Evolutionary conservation across 2,797 vertebrate genomes (phyloP), one percentile per base, ranked within the genome.

Genomic region (Rousettus madagascariensis): DNA sequence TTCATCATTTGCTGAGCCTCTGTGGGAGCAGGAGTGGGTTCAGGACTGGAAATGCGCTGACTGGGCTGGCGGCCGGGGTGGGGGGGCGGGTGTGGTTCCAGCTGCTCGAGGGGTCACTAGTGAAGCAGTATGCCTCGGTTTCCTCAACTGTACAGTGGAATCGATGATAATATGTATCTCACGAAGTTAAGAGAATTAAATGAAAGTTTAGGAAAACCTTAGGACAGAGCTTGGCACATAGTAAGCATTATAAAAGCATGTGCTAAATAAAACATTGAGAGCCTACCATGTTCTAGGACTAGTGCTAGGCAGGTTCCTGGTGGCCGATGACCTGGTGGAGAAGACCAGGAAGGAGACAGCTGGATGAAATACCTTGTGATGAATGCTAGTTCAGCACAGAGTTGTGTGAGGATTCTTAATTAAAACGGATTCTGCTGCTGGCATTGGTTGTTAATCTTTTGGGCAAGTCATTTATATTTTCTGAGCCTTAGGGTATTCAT

Each of bases 391-490:
- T 89, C 36, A 33, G 20, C 24, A 22, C 4, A 24, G 41, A 83
- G 24, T 72, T 51, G 7, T 17, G 28, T 22, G 28, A 38, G 24
- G 65, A 77, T 86, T 38, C 36, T 33, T 75, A 30, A 83, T 89
- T 65, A 86, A 89, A 96, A 61, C 59, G 15, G 80, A 36, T 66
- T 75, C 89, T 84, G 65, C 36, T 46, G 46, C 36, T 59, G 68
- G 66, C 57, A 6, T 91, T 91, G 55, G 49, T 63, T 61, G 59
- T n/a, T 93, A 66, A 30, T 91, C 41, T 79, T 86, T 69, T 61
- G 69, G 71, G 49, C 30, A 65, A 91, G 49, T 75, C 63, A 17
- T 94, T 86, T 68, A 57, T 90, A 72, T 88, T 91, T 53, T 57
- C 63, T 6, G 12, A 66, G 84, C 59, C 41, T 57, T 36, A 12